Evolutionary conservation across 2,113 vertebrate genomes (phyloP).

Genomic region (Tetrao urogallus): DNA sequence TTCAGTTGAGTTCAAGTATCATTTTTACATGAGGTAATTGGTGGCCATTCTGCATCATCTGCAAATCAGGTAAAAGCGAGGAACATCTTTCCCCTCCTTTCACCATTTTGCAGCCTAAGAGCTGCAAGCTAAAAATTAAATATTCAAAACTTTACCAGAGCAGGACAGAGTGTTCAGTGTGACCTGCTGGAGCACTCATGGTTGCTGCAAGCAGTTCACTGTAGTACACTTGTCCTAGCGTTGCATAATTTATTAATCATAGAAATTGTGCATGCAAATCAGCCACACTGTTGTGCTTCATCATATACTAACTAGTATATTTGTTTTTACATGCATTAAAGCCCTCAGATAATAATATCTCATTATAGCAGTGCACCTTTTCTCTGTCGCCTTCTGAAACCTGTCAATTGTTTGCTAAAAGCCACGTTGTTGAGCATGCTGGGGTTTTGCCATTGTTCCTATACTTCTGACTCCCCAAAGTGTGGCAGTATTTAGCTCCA

Average conservation of each 20-base stretch:
- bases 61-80: background rate
- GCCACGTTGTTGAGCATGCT: background rate
- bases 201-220: background rate
- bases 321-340: background rate
- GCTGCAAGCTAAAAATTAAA: background rate
- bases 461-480: background rate
- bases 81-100: background rate
- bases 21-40: background rate
- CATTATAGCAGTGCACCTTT: background rate
- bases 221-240: background rate
- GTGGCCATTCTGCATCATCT: background rate
- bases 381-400: background rate
- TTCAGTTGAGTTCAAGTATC: background rate
- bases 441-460: background rate
- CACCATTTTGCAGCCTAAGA: background rate
- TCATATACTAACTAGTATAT: background rate
- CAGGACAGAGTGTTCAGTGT: background rate
- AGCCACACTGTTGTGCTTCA: background rate
- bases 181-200: background rate
- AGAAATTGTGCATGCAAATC: conserved; percentile 17
- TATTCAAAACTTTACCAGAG: background rate
- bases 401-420: background rate
- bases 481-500: background rate
- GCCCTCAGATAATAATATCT: accelerated
- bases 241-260: conserved; percentile 38